Percentiles rank a stretch among this genome's conserved stretches.
phyloP scores from a whole-genome alignment of 2,888 invertebrate species.

The Cantharis rustica region DNA sequence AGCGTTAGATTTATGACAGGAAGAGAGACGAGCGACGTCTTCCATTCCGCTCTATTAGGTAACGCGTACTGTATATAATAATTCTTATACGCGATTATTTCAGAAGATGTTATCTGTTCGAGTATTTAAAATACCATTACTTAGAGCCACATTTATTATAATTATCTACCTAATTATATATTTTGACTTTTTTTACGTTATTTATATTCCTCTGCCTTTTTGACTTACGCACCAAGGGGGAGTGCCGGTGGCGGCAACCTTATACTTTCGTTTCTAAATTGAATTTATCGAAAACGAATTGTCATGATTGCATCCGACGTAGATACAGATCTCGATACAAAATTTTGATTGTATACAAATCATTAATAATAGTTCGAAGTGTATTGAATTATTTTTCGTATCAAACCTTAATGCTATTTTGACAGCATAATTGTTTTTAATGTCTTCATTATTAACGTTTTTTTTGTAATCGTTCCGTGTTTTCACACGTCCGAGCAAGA shows the following conservation, averaged over 20 bases:
- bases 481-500: neutral
- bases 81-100: neutral
- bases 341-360: conserved; percentile 11
- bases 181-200: neutral
- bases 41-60: neutral
- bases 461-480: neutral
- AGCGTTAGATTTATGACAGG: neutral
- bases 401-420: conserved; percentile 10
- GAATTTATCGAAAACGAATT: conserved; percentile 17
- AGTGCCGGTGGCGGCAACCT: neutral
- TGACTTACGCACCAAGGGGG: neutral
- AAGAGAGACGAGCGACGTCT: neutral
- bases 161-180: neutral
- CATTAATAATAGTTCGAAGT: conserved; percentile 16
- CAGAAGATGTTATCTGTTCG: neutral
- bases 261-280: conserved; percentile 22
- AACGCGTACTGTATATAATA: neutral
- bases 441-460: neutral
- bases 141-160: neutral
- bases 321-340: conserved; percentile 16
- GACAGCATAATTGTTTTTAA: conserved; percentile 13
- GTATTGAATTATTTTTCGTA: conserved; percentile 5
- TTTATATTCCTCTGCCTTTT: neutral
- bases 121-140: neutral
- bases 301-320: conserved; percentile 16